Evolutionary conservation across 2,888 invertebrate genomes (phyloP).

Genomic region (Acronicta psi): DNA sequence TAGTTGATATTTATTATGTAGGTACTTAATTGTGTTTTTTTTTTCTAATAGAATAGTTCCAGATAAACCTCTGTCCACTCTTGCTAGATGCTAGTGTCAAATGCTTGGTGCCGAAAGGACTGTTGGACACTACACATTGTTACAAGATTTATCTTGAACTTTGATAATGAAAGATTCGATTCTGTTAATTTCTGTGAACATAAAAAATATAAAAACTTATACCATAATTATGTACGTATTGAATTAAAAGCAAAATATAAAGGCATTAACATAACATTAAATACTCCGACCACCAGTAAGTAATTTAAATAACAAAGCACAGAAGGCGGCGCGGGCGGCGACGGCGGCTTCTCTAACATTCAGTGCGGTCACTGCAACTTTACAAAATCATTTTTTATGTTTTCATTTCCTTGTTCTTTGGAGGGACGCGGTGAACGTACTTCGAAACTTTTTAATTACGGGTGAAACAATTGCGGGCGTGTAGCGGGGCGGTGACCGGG

Average conservation of each 20-base stretch:
- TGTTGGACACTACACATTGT: no score
- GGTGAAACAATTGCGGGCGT: slow-evolving; percentile 42
- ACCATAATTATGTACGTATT: no score
- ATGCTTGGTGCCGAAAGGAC: no score
- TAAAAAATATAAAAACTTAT: no score
- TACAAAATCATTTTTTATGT: slow-evolving; percentile 34
- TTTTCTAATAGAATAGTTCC: no score
- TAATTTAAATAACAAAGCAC: slow-evolving; percentile 22
- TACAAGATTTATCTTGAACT: no score
- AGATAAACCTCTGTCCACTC: no score
- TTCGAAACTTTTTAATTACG: slow-evolving; percentile 53
- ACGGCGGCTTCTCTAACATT: slow-evolving; percentile 15
- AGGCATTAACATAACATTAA: background rate
- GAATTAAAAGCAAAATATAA: background rate
- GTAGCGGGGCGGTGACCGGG: background rate
- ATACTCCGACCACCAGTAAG: background rate
- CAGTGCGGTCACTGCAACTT: slow-evolving; percentile 26
- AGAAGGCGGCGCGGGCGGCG: background rate
- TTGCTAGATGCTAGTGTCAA: no score
- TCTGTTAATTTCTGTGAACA: no score
- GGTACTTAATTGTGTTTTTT: no score
- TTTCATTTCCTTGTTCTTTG: slow-evolving; percentile 30
- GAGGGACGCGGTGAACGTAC: slow-evolving; percentile 31
- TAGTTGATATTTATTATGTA: no score
- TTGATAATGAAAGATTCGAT: no score